Percentiles rank a stretch among this genome's conserved stretches.
Evolutionary conservation across 1,140 invertebrate species (phyloP).

Genomic region (Dreissena polymorpha): DNA sequence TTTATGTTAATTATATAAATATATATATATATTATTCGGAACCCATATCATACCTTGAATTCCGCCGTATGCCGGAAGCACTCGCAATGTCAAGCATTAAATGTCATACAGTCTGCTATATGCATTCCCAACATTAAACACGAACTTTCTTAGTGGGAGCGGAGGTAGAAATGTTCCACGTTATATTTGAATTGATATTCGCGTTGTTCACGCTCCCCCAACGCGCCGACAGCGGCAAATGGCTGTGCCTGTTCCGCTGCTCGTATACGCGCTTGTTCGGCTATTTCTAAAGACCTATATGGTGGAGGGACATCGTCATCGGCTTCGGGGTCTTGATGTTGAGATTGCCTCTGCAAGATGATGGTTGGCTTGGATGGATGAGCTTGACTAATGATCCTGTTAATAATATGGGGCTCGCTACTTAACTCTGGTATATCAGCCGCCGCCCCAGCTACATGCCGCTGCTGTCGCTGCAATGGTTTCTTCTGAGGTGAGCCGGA

Average conservation of each 20-base stretch:
- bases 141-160: too few relatives aligned
- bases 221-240: neutral
- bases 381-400: neutral
- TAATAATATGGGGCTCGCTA: conserved; percentile 17
- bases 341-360: conserved; percentile 16
- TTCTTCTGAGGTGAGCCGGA: conserved; percentile 34
- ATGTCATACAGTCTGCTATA: too few relatives aligned
- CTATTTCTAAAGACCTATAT: conserved; percentile 17
- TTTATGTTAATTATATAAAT: too few relatives aligned
- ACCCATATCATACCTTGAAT: too few relatives aligned
- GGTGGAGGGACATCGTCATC: neutral
- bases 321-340: neutral
- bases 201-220: neutral
- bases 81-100: too few relatives aligned
- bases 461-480: conserved; percentile 3
- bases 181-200: conserved; percentile 4
- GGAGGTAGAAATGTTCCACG: conserved; percentile 49
- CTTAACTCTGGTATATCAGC: conserved; percentile 14
- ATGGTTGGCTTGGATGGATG: neutral
- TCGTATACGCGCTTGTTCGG: too few relatives aligned
- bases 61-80: too few relatives aligned
- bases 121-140: too few relatives aligned
- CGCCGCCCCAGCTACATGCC: conserved; percentile 21
- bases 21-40: too few relatives aligned
- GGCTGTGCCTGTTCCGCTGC: neutral